Evolutionary conservation across 2,797 vertebrate species (phyloP), one percentile per base, ranked within the genome.

Genomic region (Fistularia tabacaria): DNA sequence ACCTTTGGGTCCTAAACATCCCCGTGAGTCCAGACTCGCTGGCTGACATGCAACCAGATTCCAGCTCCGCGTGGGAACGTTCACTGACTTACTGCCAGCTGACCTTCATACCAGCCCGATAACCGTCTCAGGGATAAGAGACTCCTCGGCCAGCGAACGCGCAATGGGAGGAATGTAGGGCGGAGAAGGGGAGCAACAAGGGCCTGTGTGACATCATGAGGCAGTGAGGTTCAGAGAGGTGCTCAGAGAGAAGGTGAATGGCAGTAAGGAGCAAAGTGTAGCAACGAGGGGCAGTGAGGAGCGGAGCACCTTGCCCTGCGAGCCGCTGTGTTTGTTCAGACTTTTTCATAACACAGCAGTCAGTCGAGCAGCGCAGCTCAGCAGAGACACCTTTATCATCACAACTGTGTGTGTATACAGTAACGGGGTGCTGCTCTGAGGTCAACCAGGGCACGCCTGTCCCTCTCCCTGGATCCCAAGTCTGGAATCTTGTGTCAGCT

Each of bases 331-430:
- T 85, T 78, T 80, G 54, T 69, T 66, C 13, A 69, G 63, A 55
- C 62, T 66, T 65, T 73, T 51, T 66, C 66, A 84, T 77, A 87
- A 86, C 85, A 87, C 1, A 14, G 9, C 10, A 44, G 14, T 46
- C 25, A 7, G 47, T 63, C 73, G 73, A 80, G 61, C 60, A 43
- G 84, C 80, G 80, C 83, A 79, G 63, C 52, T 65, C 69, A 80
- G 79, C 82, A 81, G 1, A 38, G 1, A 38, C 42, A 38, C 41
- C 51, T 79, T 82, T 88, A 84, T 81, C 82, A 81, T 64, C 63
- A 54, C 60, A 50, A 11, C 52, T 38, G 25, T 25, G 25, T 25
- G 25, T 25, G 25, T 25, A 5, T 25, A 25, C 25, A 25, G 25
- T 25, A 25, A 25, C 25, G 25, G 25, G 25, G 5, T 25, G 25